Evolutionary conservation across 2,888 invertebrate species (phyloP).

Genomic region (Metallyticus violacea): DNA sequence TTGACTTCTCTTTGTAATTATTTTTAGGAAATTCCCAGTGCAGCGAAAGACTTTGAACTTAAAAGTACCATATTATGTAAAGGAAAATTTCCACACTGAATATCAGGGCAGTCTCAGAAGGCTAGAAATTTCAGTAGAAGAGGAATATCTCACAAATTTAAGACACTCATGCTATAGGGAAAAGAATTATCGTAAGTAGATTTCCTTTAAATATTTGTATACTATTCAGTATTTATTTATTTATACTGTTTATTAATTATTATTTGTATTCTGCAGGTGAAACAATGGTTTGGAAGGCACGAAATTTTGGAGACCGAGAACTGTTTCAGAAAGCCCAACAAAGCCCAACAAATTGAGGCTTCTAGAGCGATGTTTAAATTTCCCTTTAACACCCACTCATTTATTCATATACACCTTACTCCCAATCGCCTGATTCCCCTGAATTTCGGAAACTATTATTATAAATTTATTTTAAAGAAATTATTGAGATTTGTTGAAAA

Average conservation of each 20-base stretch:
- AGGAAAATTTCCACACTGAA: conserved; percentile 90
- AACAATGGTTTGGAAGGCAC: conserved; percentile 91
- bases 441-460: no score
- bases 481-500: no score
- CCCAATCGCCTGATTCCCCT: no score
- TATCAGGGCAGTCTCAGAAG: conserved; percentile 87
- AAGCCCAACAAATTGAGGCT: no score
- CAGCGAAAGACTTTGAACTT: conserved; percentile 72
- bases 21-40: conserved; percentile 51
- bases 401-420: no score
- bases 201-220: not conserved
- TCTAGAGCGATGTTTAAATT: no score
- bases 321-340: conserved; percentile 81
- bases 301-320: conserved; percentile 85
- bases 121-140: conserved; percentile 92
- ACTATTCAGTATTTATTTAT: not conserved
- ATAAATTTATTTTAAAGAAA: no score
- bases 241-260: not conserved
- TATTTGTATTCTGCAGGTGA: conserved; percentile 60
- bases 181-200: conserved; percentile 73
- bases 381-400: no score
- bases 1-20: not conserved
- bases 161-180: conserved; percentile 92
- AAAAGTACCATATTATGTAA: conserved; percentile 91
- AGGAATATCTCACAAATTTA: conserved; percentile 85